Base-by-base conservation (phyloP, 1,140 invertebrate species). In the Aricia agestis region DNA sequence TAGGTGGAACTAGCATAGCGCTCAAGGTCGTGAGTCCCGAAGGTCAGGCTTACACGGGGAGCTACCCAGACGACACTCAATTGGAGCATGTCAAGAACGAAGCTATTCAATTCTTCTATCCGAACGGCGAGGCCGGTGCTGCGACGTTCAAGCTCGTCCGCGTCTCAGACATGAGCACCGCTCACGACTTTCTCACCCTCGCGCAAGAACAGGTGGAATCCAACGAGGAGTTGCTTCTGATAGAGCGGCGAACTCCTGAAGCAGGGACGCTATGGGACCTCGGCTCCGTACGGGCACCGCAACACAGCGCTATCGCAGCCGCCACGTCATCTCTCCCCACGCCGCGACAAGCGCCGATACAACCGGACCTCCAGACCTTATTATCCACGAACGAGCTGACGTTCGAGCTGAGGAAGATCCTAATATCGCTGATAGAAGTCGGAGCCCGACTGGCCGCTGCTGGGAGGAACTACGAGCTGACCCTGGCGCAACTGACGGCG, bases 341-440 rank as follows among this genome's bases (percentile, higher is more conserved):
- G 0, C 83, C 89, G 10, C 78, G 79, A 25, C 79, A 76, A 17
- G 65, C 77, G 0, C 72, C 82, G 0, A 70, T 83, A 19, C 87
- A 89, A 73, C 89, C 87, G 7, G 87, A 91, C 18, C 72, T 91
- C 1, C 88, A 91, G 61, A 84, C 88, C 0, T 66, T 91, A 15
- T 67, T 91, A 2, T 88, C 88, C 0, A 91, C 88, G 0, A 91
- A 91, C 32, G 86, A 91, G 71, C 36, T 91, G n/a, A 84, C 89
- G 0, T 84, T 81, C 41, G 89, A 91, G 69, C 59, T 91, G 25
- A 74, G 80, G 9, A 91, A 91, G 52, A 91, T 91, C 31, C 68
- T 91, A 0, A 91, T 91, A 72, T 89, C 87, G 1, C 71, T 91
- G 10, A 83, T 91, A 66, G 87, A 90, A 83, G 87, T 86, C 9